phyloP scores from a whole-genome alignment of 2,797 vertebrate species.

The Poecilia gillii region DNA sequence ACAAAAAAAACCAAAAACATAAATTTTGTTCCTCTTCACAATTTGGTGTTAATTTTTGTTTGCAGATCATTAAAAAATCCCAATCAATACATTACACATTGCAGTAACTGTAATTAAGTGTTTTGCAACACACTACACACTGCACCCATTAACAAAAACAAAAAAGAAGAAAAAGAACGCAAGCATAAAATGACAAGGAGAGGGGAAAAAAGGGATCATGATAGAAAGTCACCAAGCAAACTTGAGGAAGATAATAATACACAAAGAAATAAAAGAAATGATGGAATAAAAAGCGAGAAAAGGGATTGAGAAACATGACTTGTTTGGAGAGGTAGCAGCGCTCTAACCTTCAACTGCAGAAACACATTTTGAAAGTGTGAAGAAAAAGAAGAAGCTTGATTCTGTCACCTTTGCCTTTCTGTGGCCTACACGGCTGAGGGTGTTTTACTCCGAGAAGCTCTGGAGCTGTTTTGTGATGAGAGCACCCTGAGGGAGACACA shows the following conservation, averaged over 20 bases:
- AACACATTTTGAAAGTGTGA: slow-evolving; percentile 75
- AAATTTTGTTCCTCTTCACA: background rate
- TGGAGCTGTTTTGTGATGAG: slow-evolving; percentile 78
- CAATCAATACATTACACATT: background rate
- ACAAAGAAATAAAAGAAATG: slow-evolving; percentile 57
- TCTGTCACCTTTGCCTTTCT: slow-evolving; percentile 77
- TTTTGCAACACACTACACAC: slow-evolving; percentile 39
- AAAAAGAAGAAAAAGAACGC: background rate
- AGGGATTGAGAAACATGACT: slow-evolving; percentile 65
- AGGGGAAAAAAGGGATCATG: slow-evolving; percentile 23
- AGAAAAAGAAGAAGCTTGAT: slow-evolving; percentile 59
- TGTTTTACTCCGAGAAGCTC: slow-evolving; percentile 77
- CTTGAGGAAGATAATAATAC: slow-evolving; percentile 52
- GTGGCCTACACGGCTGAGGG: slow-evolving; percentile 73
- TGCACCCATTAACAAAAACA: slow-evolving; percentile 53
- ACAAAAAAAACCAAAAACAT: background rate
- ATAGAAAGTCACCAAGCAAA: slow-evolving; percentile 57
- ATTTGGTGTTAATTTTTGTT: background rate
- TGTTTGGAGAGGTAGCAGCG: slow-evolving; percentile 71
- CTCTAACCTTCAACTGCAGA: slow-evolving; percentile 63
- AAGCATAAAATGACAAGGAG: slow-evolving; percentile 38
- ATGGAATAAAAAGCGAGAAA: slow-evolving; percentile 52
- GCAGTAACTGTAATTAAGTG: background rate
- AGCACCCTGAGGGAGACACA: slow-evolving; percentile 80
- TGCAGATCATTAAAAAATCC: background rate